phyloP scores from a whole-genome alignment of 1,140 invertebrate species.

The Nasonia vitripennis region DNA sequence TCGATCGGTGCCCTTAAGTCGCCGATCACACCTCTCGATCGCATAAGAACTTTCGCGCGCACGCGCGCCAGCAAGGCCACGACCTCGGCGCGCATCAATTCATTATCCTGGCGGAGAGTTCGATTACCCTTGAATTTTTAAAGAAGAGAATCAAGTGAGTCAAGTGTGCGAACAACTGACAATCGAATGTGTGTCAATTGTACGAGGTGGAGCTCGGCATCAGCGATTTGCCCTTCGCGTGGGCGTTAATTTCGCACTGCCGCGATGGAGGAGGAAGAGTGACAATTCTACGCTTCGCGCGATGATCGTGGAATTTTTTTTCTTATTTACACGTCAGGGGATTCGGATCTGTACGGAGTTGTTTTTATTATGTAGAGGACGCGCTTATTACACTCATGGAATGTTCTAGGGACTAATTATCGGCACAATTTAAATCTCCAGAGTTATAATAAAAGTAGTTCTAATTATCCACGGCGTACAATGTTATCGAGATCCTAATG shows the following conservation, averaged over 20 bases:
- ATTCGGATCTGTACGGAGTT: too few relatives aligned
- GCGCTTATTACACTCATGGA: too few relatives aligned
- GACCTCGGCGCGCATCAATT: conserved; percentile 2
- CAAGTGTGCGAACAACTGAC: neutral
- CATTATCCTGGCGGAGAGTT: neutral
- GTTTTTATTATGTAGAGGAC: too few relatives aligned
- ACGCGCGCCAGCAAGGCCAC: too few relatives aligned
- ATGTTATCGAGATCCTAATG: neutral
- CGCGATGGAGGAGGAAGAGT: too few relatives aligned
- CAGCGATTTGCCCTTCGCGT: conserved; percentile 8
- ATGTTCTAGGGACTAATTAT: too few relatives aligned
- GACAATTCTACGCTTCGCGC: too few relatives aligned
- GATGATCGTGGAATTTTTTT: too few relatives aligned
- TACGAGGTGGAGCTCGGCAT: neutral
- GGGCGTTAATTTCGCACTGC: neutral
- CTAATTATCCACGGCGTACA: too few relatives aligned
- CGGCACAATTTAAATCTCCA: too few relatives aligned
- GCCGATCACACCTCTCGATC: neutral
- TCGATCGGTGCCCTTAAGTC: neutral
- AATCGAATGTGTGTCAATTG: conserved; percentile 17
- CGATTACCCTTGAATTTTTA: conserved; percentile 1
- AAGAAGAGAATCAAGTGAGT: conserved; percentile 22
- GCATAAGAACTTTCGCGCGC: neutral
- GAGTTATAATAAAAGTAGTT: too few relatives aligned
- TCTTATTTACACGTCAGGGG: too few relatives aligned